Evolutionary conservation across 2,113 vertebrate species (phyloP).

Genomic region (Synchiropus splendidus): DNA sequence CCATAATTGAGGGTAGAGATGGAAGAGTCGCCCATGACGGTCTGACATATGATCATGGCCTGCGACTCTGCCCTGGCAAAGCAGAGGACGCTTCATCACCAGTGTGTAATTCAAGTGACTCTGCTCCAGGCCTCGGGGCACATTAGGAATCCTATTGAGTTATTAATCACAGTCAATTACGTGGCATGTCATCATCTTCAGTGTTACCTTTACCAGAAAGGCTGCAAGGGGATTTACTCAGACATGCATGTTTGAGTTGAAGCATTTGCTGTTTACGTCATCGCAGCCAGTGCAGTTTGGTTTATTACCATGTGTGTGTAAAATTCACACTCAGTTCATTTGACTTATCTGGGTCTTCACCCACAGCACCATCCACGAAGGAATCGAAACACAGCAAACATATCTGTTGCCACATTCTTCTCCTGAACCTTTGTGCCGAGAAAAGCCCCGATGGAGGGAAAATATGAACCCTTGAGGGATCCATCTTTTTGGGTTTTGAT

Average conservation of each 20-base stretch:
- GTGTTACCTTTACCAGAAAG: constrained; percentile 24
- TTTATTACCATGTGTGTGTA: constrained; percentile 1
- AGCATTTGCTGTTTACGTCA: not conserved
- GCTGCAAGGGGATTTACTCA: constrained; percentile 26
- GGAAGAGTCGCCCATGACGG: constrained; percentile 20
- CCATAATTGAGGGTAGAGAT: constrained; percentile 18
- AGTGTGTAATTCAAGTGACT: constrained; percentile 29
- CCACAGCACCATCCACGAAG: no score
- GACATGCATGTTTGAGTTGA: constrained; percentile 15
- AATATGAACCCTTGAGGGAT: no score
- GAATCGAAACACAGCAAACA: no score
- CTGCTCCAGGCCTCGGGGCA: constrained; percentile 34
- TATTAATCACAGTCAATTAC: constrained; percentile 53
- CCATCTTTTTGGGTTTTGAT: no score
- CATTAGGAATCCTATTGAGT: constrained; percentile 42
- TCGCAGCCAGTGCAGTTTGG: no score
- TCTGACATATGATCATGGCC: constrained; percentile 34
- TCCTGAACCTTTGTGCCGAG: no score
- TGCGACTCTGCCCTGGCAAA: constrained; percentile 6
- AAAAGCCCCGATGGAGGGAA: no score
- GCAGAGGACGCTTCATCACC: constrained; percentile 45
- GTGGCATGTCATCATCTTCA: constrained; percentile 37
- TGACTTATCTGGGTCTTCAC: no score
- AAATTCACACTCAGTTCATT: not conserved
- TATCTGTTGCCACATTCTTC: no score